These are phyloP conservation scores for Brachystomella parvula DNA, from an alignment of 1,140 invertebrate species.

Conservation along the genomic window DNA sequence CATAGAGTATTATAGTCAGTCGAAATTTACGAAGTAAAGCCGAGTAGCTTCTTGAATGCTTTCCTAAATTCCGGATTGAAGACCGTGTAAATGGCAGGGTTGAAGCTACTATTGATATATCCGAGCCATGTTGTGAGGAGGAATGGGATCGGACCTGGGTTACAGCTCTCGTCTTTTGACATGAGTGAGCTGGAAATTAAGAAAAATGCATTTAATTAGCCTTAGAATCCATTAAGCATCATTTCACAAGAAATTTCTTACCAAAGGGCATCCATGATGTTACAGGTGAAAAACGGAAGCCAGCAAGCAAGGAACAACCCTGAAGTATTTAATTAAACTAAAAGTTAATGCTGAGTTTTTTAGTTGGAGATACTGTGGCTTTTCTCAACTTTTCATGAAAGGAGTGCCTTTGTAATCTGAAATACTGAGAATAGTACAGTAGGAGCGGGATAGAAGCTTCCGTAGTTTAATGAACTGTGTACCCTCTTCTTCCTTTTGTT, in stretches of 20 bases:
- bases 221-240: no score
- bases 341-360: neutral
- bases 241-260: no score
- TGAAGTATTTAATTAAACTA: no score
- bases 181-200: no score
- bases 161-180: conserved; percentile 55
- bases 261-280: conserved; percentile 94
- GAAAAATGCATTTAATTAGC: no score
- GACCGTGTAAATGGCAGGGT: conserved; percentile 58
- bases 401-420: neutral
- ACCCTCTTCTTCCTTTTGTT: neutral
- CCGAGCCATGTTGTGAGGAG: conserved; percentile 96
- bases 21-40: conserved; percentile 41
- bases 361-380: neutral
- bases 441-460: no score
- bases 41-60: conserved; percentile 91
- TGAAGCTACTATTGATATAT: conserved; percentile 82
- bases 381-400: neutral
- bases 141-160: conserved; percentile 80
- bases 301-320: conserved; percentile 95
- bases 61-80: conserved; percentile 99
- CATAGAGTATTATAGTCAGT: neutral
- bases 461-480: neutral
- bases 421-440: no score
- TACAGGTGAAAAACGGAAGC: conserved; percentile 98